phyloP scores from a whole-genome alignment of 2,113 vertebrate genomes.

The Neodontobutis hainanensis region DNA sequence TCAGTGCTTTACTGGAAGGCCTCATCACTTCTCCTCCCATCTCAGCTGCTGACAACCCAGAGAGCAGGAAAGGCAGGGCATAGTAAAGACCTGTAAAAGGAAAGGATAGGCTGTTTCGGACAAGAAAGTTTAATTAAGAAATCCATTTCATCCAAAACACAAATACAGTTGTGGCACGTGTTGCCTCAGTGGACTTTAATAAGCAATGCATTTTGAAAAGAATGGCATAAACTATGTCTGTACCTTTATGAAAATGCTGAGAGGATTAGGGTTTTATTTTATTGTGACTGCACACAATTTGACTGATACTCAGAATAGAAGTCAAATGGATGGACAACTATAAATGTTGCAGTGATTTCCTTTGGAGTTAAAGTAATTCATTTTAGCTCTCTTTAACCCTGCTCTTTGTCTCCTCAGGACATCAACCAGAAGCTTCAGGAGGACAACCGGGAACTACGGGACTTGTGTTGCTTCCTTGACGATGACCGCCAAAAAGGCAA shows the following conservation, averaged over 20 bases:
- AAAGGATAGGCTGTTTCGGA: constrained; percentile 23
- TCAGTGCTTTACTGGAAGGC: constrained; percentile 49
- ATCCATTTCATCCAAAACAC: no score
- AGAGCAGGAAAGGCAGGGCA: constrained; percentile 28
- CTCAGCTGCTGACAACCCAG: constrained; percentile 61
- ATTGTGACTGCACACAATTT: constrained; percentile 43
- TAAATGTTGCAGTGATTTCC: constrained; percentile 17
- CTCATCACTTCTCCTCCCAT: constrained; percentile 59
- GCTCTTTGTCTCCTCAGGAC: constrained; percentile 77
- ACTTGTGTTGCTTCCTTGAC: constrained; percentile 96
- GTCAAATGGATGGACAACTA: constrained; percentile 37
- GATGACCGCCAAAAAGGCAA: constrained; percentile 97
- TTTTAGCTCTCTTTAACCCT: constrained; percentile 5
- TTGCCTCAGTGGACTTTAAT: constrained; percentile 19
- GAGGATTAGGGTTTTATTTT: constrained; percentile 57
- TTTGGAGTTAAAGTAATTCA: constrained; percentile 23
- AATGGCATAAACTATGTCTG: constrained; percentile 21
- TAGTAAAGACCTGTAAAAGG: constrained; percentile 24
- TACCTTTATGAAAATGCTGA: constrained; percentile 34
- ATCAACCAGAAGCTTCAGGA: constrained; percentile 98
- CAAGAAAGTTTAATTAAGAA: constrained; percentile 27
- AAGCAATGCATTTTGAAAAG: constrained; percentile 23
- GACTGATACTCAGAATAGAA: constrained; percentile 46
- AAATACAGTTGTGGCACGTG: background rate
- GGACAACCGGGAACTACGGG: constrained; percentile 95